Conservation (phyloP, 2,797 vertebrate genomes). For the Lutjanus campechanus region DNA sequence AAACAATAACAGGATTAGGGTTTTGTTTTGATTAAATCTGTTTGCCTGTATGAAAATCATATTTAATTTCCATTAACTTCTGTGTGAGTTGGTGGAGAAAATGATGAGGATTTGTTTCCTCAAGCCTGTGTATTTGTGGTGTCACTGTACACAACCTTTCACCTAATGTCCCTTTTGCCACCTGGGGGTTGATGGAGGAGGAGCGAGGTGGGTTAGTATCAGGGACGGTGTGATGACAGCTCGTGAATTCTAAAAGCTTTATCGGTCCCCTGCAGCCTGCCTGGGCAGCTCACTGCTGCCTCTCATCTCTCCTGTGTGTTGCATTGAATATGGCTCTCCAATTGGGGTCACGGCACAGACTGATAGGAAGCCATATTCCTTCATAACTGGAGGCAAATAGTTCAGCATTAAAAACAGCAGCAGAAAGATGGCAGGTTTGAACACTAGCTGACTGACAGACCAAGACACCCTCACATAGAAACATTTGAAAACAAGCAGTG, state of each 20-base stretch:
- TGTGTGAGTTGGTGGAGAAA: constrained; percentile 11
- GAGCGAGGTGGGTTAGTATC: constrained; percentile 50
- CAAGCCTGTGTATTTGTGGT: constrained; percentile 28
- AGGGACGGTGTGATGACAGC: constrained; percentile 67
- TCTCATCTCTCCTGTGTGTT: constrained; percentile 80
- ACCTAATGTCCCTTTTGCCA: constrained; percentile 63
- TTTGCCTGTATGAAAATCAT: constrained; percentile 29
- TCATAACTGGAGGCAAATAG: constrained; percentile 68
- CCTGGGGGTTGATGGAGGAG: constrained; percentile 59
- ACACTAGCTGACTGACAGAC: constrained; percentile 45
- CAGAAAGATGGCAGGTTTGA: constrained; percentile 35
- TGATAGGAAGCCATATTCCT: constrained; percentile 79
- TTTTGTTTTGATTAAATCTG: constrained; percentile 55
- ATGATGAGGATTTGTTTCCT: constrained; percentile 32
- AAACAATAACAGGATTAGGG: constrained; percentile 52
- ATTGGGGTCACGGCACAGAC: constrained; percentile 80
- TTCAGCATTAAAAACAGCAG: constrained; percentile 64
- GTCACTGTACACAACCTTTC: constrained; percentile 58
- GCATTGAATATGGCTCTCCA: constrained; percentile 83
- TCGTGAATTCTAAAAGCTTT: constrained; percentile 82
- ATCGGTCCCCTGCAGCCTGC: constrained; percentile 81
- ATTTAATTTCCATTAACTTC: constrained; percentile 22
- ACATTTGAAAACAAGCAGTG: constrained; percentile 36
- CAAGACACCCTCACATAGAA: constrained; percentile 15
- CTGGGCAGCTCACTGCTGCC: constrained; percentile 61